phyloP scores from a whole-genome alignment of 2,113 vertebrate species.

The Podarcis raffonei region DNA sequence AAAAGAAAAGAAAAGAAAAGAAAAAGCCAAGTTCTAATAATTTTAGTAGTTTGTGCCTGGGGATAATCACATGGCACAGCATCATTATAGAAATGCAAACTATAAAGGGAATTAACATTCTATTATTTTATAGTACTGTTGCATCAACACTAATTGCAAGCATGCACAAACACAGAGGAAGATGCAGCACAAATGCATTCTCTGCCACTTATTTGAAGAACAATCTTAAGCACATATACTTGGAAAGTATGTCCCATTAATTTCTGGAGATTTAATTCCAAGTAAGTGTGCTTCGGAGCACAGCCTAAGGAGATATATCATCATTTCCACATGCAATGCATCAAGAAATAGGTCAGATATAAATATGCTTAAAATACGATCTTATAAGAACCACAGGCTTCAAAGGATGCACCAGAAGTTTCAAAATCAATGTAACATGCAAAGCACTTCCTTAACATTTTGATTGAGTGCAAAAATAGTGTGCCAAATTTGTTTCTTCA shows the following conservation, averaged over 20 bases:
- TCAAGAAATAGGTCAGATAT: constrained; percentile 8
- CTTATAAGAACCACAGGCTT: constrained; percentile 3
- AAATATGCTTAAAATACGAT: constrained; percentile 1
- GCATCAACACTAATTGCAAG: background rate
- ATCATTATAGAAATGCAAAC: constrained; percentile 22
- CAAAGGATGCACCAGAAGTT: background rate
- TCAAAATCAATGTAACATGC: background rate
- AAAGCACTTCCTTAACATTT: background rate
- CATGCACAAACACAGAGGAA: background rate
- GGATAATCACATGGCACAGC: background rate
- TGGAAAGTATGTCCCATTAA: background rate
- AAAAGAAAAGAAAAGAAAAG: no score
- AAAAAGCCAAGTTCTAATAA: background rate
- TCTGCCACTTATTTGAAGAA: background rate
- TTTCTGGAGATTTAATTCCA: constrained; percentile 6
- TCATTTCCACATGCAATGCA: background rate
- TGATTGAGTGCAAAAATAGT: background rate
- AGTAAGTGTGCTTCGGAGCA: constrained; percentile 10
- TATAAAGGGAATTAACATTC: background rate
- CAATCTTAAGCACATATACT: constrained; percentile 2
- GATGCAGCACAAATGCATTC: background rate
- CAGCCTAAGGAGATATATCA: background rate
- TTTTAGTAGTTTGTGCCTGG: constrained; percentile 25
- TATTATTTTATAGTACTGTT: background rate
- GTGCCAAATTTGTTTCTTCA: background rate